These are phyloP conservation scores for Balaenoptera acutorostrata DNA, from an alignment of 2,113 vertebrate genomes.

Conservation along the genomic window DNA sequence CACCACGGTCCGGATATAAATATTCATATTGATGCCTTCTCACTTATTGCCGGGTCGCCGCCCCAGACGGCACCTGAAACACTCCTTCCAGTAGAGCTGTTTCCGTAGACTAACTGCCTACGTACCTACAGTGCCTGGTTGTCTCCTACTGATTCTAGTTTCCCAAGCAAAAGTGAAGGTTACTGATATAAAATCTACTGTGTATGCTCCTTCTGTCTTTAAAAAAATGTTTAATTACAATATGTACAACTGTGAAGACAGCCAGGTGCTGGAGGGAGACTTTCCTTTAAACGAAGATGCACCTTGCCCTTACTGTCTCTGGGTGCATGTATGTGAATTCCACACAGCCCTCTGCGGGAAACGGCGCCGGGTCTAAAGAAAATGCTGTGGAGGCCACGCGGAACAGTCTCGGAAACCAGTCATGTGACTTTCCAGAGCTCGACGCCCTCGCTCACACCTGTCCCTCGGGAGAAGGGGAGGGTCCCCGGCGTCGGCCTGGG, in stretches of 20 bases:
- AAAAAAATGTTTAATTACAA: not conserved
- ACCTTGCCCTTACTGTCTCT: fast-evolving
- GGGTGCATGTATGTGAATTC: fast-evolving
- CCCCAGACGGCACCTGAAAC: fast-evolving
- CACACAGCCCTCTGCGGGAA: fast-evolving
- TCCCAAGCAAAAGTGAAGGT: not conserved
- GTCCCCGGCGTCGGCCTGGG: not conserved
- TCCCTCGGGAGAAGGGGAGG: too few species aligned
- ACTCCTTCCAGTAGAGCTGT: fast-evolving
- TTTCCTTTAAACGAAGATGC: not conserved
- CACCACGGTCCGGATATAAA: fast-evolving
- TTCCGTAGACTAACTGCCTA: not conserved
- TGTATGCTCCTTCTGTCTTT: not conserved
- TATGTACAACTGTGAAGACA: not conserved
- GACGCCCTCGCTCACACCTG: fast-evolving
- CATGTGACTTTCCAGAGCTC: too few species aligned
- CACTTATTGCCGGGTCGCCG: fast-evolving
- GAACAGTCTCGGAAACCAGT: not conserved
- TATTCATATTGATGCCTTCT: fast-evolving
- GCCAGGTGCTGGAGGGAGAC: not conserved
- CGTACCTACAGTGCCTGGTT: not conserved
- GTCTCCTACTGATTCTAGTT: not conserved
- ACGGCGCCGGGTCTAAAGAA: fast-evolving
- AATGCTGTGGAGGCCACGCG: fast-evolving
- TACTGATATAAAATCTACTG: not conserved